Base-by-base conservation (phyloP, 2,888 invertebrate genomes). In the Drosophila peninsularis region DNA sequence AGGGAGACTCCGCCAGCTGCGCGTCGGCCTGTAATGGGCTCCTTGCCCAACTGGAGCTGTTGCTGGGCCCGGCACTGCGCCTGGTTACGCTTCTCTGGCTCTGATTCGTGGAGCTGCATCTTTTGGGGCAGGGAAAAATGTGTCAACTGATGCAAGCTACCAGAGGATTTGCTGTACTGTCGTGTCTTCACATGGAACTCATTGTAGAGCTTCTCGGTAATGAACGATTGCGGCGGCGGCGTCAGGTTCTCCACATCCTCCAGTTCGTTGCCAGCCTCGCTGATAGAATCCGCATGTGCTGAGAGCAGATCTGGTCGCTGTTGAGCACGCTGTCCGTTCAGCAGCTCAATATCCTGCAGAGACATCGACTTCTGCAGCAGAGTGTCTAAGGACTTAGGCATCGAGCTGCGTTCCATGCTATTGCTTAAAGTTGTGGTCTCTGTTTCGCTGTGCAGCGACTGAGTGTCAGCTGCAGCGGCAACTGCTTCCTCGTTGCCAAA, bases 141-240 rank as follows among this genome's bases (percentile, higher is more conserved):
- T 1, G 92, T 69, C 64, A 93, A 60, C 62, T 92, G 92, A 68
- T 92, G 93, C 49, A 95, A 91, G 88, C 94, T 94, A 2, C 94
- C 94, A 0, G 94, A 94, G 5, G 95, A 95, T 89, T 95, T 95
- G 82, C 94, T 95, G 5, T 94, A 93, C 76, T 94, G 93, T 83
- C 95, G 95, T 7, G 95, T 95, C 91, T 95, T 95, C 0, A 95
- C 95, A 79, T 95, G 95, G 82, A 95, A 95, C 90, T 95, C 95
- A 5, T 94, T 94, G 91, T 95, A 95, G 32, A 95, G 92, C 81
- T 95, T 94, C 79, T 95, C 95, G 14, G 95, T 95, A 42, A 95
- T 95, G 75, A 93, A 95, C 0, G 95, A 95, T 80, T 94, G 94
- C 60, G 94, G 94, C 71, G 94, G 82, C 1, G 90, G 90, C 17